These are phyloP conservation scores for Corynorhinus townsendii DNA, from an alignment of 2,113 vertebrate species.

Conservation along the genomic window DNA sequence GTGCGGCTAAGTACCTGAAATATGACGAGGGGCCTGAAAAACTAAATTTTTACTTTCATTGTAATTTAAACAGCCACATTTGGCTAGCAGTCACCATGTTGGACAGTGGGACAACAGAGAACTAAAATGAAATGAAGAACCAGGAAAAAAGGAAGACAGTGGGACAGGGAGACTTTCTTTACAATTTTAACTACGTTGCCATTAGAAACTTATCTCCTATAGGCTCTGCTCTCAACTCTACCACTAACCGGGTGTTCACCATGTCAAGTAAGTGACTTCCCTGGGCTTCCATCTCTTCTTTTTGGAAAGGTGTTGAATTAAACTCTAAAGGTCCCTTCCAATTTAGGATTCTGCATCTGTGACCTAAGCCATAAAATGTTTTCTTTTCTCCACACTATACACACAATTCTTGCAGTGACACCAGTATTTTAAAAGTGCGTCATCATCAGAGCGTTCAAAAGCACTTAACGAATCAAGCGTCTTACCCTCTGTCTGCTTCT, in stretches of 20 bases:
- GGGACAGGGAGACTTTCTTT: background rate
- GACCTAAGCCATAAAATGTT: background rate
- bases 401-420: background rate
- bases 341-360: background rate
- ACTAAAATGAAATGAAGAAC: background rate
- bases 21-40: background rate
- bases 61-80: background rate
- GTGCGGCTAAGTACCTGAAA: background rate
- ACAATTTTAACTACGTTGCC: background rate
- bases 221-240: background rate
- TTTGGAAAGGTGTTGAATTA: background rate
- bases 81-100: background rate
- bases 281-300: background rate
- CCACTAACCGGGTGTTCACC: background rate
- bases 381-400: background rate
- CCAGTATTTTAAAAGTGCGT: background rate
- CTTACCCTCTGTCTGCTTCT: constrained; percentile 80
- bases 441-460: background rate
- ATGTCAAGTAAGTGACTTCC: background rate
- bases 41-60: background rate
- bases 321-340: background rate
- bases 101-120: background rate
- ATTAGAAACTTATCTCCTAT: background rate
- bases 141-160: background rate
- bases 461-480: background rate